Percentiles rank a stretch among this genome's conserved stretches.
Conservation (phyloP, 2,113 vertebrate species). For the Zootoca vivipara region DNA sequence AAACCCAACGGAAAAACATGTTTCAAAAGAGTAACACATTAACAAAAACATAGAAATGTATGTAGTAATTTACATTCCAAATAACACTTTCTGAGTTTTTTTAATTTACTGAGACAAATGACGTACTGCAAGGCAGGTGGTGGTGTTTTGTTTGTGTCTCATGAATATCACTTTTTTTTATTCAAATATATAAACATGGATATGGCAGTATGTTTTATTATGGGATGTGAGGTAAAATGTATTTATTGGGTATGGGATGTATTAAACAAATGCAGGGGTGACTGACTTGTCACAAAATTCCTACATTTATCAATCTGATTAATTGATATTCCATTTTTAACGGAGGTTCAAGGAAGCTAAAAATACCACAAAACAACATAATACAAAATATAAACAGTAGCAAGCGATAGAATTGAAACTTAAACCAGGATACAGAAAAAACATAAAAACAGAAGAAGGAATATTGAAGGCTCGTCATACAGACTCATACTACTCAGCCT, state of each 20-base stretch:
- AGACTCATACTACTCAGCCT: not conserved
- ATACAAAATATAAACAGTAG: not conserved
- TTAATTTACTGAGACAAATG: not conserved
- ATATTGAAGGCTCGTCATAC: not conserved
- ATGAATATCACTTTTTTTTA: not conserved
- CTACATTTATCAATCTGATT: not conserved
- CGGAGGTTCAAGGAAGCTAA: not conserved
- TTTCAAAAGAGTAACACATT: conserved; percentile 30
- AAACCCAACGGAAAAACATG: conserved; percentile 52
- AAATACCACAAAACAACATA: not conserved
- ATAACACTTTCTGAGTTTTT: not conserved
- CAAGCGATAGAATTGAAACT: not conserved
- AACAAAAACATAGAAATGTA: conserved; percentile 23
- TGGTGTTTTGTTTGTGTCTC: not conserved
- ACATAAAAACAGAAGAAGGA: not conserved
- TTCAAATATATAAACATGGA: not conserved
- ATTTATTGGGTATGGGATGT: not conserved
- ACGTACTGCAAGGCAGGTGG: not conserved
- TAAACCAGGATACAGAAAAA: not conserved
- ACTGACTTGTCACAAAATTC: not conserved
- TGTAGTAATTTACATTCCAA: not conserved
- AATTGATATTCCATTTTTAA: not conserved
- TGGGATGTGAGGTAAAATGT: not conserved
- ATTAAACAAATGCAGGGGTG: not conserved
- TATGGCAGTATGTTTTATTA: not conserved